Base-by-base conservation (phyloP, 1,140 invertebrate species). In the Lasaia peninsularis region DNA sequence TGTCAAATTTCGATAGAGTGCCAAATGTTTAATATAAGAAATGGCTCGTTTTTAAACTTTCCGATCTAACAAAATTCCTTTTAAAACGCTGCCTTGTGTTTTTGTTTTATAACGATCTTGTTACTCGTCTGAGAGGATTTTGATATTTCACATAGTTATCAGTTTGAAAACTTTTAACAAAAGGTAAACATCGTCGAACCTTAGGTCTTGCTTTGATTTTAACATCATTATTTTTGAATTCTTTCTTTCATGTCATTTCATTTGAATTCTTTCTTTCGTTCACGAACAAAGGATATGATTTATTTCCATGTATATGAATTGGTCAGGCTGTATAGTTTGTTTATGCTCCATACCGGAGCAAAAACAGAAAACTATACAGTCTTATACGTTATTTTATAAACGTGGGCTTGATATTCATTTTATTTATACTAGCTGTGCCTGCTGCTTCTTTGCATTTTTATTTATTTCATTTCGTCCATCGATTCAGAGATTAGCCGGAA, bases 71-170 rank as follows among this genome's bases (percentile, higher is more conserved):
- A 31, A 21, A 52, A 12, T 31, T 52, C 50, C n/a, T 9, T 52
- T 28, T 31, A 24, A 12, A 24, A 8, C n/a, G 28, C 6, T 31
- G 50, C 32, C 50, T 52, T 28, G 24, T 31, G 24, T 31, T 52
- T 44, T 50, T 48, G 50, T 49, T 53, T 53, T 53, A 58, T 51
- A 59, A 59, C 51, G 40, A 34, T 53, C 50, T 52, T 52, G 50
- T 52, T 52, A 52, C 32, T 52, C 50, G 32, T 52, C 32, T 52
- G 24, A 31, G n/a, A 40, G 50, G 32, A 52, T 52, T 52, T 32
- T 52, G 24, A 32, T 32, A 31, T 31, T 52, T 52, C 32, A 52
- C 32, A 52, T 31, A 52, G 50, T 52, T 52, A 11, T 24, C 28
- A 31, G 10, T 14, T 52, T 52, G 28, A 31, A 16, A 55, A 55